Conservation (phyloP, 2,113 vertebrate genomes). For the Nycticebus coucang region DNA sequence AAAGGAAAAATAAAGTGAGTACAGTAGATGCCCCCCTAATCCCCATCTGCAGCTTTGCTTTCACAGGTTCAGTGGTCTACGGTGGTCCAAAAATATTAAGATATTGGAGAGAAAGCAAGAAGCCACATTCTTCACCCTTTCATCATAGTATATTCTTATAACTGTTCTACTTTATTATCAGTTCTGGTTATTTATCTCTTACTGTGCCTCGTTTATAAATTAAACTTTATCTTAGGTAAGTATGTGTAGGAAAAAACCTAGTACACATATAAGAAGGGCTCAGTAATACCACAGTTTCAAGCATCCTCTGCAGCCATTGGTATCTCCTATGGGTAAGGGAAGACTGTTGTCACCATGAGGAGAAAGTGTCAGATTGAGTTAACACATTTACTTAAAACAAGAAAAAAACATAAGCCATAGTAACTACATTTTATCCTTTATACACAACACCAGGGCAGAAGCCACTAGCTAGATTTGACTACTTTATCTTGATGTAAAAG, state of each 20-base stretch:
- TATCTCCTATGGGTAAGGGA: background rate
- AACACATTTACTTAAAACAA: background rate
- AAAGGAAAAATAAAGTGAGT: constrained; percentile 71
- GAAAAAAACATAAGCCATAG: background rate
- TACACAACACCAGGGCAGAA: background rate
- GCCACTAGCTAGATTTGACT: background rate
- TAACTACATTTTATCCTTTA: background rate
- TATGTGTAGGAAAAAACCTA: background rate
- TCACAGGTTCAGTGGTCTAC: background rate
- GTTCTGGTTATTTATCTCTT: background rate
- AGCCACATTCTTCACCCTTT: background rate
- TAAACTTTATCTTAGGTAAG: background rate
- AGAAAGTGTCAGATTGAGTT: background rate
- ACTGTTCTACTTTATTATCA: background rate
- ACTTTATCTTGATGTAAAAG: constrained; percentile 1
- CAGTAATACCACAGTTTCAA: background rate
- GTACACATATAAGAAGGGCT: background rate
- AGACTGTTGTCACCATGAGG: background rate
- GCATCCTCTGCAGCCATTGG: background rate
- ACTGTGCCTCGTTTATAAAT: background rate
- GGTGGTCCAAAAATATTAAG: background rate
- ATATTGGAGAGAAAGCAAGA: background rate
- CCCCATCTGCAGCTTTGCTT: background rate
- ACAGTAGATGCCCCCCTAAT: background rate
- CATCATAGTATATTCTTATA: background rate